These are phyloP conservation scores for Laterallus jamaicensis DNA, from an alignment of 2,113 vertebrate species.

Conservation along the genomic window DNA sequence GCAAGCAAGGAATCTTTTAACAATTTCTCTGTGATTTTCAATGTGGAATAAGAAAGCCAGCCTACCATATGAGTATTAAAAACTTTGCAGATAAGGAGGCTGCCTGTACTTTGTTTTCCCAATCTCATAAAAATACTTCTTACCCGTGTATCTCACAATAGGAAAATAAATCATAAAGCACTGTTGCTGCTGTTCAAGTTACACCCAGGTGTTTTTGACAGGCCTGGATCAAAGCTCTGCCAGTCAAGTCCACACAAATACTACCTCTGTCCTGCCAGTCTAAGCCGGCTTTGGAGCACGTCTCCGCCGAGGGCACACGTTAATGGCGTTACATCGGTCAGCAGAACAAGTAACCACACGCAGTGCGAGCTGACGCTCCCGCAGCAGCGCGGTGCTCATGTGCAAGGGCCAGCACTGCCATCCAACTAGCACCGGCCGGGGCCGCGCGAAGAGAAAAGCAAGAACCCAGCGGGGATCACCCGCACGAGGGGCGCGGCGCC, in stretches of 20 bases:
- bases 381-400: rapidly evolving
- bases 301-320: rapidly evolving
- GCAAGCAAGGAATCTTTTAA: neutral
- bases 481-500: rapidly evolving
- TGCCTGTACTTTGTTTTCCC: neutral
- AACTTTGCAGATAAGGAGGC: rapidly evolving
- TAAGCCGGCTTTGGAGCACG: too few species aligned
- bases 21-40: neutral
- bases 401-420: rapidly evolving
- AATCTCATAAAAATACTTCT: neutral
- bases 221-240: neutral
- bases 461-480: rapidly evolving
- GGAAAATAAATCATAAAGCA: neutral
- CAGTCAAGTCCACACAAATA: neutral
- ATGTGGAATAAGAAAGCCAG: rapidly evolving
- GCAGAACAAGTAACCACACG: rapidly evolving
- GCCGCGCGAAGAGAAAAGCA: rapidly evolving
- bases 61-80: rapidly evolving
- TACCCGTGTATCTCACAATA: rapidly evolving
- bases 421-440: neutral
- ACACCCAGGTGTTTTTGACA: rapidly evolving
- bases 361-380: rapidly evolving
- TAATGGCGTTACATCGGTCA: rapidly evolving
- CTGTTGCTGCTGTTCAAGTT: rapidly evolving
- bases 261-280: neutral